Conservation (phyloP, 2,888 invertebrate species). For the Pimpla rufipes region DNA sequence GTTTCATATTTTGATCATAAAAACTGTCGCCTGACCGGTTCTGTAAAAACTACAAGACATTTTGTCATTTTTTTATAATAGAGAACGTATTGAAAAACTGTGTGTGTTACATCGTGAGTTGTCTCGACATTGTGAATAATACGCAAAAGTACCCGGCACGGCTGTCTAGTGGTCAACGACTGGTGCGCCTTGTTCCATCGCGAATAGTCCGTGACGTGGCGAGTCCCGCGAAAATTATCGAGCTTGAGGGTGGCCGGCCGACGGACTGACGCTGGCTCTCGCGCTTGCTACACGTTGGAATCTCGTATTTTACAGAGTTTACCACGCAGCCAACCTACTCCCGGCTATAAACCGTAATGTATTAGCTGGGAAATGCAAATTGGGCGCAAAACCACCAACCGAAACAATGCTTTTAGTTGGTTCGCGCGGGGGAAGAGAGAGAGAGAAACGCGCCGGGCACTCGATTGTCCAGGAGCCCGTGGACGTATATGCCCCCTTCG, state of each 20-base stretch:
- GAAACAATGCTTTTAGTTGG: conserved; percentile 83
- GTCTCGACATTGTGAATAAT: too few species aligned
- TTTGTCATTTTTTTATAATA: too few species aligned
- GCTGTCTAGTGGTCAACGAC: conserved; percentile 29
- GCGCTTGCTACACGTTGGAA: conserved; percentile 37
- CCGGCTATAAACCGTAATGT: conserved; percentile 81
- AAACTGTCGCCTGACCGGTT: too few species aligned
- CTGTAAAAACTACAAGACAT: too few species aligned
- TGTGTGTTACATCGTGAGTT: too few species aligned
- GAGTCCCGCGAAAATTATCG: conserved; percentile 23
- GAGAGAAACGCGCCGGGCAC: conserved; percentile 36
- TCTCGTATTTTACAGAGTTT: conserved; percentile 81
- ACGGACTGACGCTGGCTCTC: conserved; percentile 37
- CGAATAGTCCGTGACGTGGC: conserved; percentile 5
- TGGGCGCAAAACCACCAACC: conserved; percentile 82
- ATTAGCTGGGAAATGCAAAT: conserved; percentile 83
- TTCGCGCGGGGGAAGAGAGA: conserved; percentile 55
- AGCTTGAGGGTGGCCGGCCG: conserved; percentile 15
- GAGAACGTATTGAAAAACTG: too few species aligned
- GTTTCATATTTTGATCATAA: too few species aligned
- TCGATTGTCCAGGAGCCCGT: conserved; percentile 43
- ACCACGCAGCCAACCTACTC: conserved; percentile 73
- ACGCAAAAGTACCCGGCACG: too few species aligned
- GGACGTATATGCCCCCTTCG: conserved; percentile 31
- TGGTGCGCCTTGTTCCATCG: background rate